These are phyloP conservation scores for Chrysochloris asiatica DNA, from an alignment of 2,113 vertebrate genomes.

Conservation along the genomic window DNA sequence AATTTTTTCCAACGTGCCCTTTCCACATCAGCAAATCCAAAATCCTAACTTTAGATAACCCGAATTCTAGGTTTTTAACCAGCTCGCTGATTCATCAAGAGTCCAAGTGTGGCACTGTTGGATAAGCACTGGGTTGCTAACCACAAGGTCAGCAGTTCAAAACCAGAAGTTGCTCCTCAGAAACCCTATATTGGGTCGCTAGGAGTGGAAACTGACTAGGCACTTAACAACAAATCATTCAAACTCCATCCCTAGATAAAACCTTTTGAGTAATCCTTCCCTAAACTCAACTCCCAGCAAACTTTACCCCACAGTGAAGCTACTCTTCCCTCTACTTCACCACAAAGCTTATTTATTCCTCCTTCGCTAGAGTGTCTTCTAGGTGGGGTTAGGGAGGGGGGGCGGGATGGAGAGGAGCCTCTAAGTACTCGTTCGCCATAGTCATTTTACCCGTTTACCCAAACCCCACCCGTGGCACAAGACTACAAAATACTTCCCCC, in stretches of 20 bases:
- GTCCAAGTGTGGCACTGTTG: no score
- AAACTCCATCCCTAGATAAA: neutral
- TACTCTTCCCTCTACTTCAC: neutral
- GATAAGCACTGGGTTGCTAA: no score
- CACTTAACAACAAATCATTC: neutral
- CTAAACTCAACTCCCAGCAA: neutral
- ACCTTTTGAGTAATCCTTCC: neutral
- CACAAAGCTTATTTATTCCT: no score
- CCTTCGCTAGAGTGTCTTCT: neutral
- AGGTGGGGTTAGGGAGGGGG: no score
- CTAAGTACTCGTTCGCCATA: neutral
- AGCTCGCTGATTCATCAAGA: no score
- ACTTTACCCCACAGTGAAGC: constrained; percentile 16
- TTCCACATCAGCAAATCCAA: neutral
- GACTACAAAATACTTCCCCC: neutral
- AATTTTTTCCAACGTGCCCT: neutral
- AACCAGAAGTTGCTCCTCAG: no score
- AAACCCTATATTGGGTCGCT: no score
- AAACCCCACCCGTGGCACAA: neutral
- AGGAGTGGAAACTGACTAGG: no score
- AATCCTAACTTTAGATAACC: neutral
- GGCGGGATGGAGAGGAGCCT: no score
- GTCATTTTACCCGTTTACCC: neutral
- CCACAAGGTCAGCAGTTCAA: no score
- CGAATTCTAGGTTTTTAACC: no score